These are phyloP conservation scores for Chymomyza procnemis DNA, from an alignment of 2,888 invertebrate genomes.

Conservation along the genomic window DNA sequence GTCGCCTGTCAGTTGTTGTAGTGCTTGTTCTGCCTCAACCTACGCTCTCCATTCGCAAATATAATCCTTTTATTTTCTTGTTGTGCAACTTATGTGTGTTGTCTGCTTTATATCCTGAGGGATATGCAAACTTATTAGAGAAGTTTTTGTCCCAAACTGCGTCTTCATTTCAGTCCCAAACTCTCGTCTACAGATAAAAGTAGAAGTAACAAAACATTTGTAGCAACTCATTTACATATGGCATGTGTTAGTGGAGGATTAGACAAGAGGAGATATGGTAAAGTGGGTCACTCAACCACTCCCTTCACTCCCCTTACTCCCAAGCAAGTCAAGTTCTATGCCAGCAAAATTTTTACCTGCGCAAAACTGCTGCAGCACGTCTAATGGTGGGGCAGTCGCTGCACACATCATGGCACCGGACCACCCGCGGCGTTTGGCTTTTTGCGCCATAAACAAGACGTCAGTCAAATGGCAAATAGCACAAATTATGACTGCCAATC, in stretches of 20 bases:
- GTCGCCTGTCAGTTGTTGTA: constrained; percentile 61
- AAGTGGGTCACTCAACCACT: background rate
- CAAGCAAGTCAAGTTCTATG: background rate
- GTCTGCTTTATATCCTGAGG: constrained; percentile 62
- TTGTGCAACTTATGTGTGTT: constrained; percentile 44
- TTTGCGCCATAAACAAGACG: constrained; percentile 72
- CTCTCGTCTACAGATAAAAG: background rate
- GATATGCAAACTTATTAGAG: constrained; percentile 71
- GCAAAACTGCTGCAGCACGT: background rate
- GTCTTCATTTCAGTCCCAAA: background rate
- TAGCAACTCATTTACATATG: constrained; percentile 57
- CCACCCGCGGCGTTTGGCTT: constrained; percentile 65
- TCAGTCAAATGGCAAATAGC: constrained; percentile 50
- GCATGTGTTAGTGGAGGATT: constrained; percentile 10
- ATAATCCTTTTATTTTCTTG: constrained; percentile 64
- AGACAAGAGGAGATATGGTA: background rate
- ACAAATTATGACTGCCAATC: constrained; percentile 34
- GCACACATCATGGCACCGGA: constrained; percentile 41
- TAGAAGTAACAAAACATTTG: constrained; percentile 47
- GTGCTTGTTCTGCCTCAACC: constrained; percentile 30
- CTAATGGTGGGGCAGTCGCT: constrained; percentile 16
- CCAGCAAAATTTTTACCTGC: background rate
- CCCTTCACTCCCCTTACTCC: too few relatives aligned
- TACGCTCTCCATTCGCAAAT: background rate
- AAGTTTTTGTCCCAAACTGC: constrained; percentile 23